phyloP scores from a whole-genome alignment of 2,888 invertebrate genomes.

The Lasiommata megera region DNA sequence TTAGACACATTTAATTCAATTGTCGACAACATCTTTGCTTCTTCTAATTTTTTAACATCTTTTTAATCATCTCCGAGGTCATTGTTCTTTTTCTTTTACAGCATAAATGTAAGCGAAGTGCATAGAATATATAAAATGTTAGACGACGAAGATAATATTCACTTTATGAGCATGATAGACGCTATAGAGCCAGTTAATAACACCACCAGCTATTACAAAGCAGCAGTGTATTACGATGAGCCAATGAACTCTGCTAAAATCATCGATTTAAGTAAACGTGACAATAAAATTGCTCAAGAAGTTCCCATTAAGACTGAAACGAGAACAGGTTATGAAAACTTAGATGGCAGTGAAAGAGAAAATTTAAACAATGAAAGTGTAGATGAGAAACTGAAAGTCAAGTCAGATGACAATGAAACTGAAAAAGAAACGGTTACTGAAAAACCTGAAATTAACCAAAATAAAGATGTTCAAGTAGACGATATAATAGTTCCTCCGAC shows the following conservation, averaged over 20 bases:
- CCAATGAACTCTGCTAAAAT: conserved; percentile 15
- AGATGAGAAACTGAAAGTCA: conserved; percentile 60
- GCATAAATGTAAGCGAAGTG: conserved; percentile 74
- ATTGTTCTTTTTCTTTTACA: conserved; percentile 42
- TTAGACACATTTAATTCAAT: too few relatives aligned
- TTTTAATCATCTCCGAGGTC: background rate
- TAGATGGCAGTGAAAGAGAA: conserved; percentile 71
- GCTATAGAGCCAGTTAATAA: conserved; percentile 44
- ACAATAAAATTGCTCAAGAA: conserved; percentile 44
- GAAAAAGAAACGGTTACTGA: conserved; percentile 30
- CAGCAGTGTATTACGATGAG: background rate
- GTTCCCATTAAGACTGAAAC: conserved; percentile 72
- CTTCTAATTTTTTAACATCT: too few relatives aligned
- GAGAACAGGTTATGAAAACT: conserved; percentile 67
- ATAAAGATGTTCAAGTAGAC: conserved; percentile 56
- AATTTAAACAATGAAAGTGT: conserved; percentile 56
- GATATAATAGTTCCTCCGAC: conserved; percentile 61
- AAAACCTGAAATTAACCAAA: conserved; percentile 21
- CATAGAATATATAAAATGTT: conserved; percentile 72
- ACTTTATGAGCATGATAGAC: conserved; percentile 68
- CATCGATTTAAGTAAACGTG: conserved; percentile 26
- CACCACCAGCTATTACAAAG: conserved; percentile 4
- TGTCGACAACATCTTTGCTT: too few relatives aligned
- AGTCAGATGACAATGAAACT: conserved; percentile 36
- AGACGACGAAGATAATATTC: conserved; percentile 73